Conservation (phyloP, 2,797 vertebrate species). For the Centroberyx gerrardi region DNA sequence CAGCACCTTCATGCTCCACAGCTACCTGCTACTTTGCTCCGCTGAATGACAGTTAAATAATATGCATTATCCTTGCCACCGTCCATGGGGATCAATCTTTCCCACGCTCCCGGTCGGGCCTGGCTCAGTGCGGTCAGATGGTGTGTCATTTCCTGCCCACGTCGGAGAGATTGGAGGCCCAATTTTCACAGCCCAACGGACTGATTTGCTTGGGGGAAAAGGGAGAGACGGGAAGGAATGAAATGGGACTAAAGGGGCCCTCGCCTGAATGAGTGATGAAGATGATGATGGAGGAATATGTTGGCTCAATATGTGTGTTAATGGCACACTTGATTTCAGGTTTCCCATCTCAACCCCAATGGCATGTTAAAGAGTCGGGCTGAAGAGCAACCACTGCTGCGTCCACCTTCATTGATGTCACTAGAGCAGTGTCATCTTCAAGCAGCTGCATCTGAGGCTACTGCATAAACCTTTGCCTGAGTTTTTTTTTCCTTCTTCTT, state of each 20-base stretch:
- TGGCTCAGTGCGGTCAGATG: conserved; percentile 58
- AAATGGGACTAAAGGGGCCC: conserved; percentile 54
- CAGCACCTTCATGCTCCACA: conserved; percentile 69
- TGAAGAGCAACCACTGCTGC: conserved; percentile 40
- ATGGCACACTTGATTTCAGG: conserved; percentile 74
- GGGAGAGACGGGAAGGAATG: conserved; percentile 62
- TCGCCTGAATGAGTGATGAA: conserved; percentile 58
- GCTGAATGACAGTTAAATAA: conserved; percentile 82
- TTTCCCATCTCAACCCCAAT: conserved; percentile 65
- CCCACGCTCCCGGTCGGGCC: conserved; percentile 67
- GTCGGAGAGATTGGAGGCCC: conserved; percentile 81
- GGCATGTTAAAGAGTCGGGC: conserved; percentile 58
- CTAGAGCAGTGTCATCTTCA: conserved; percentile 5
- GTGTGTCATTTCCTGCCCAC: conserved; percentile 81
- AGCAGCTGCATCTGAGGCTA: conserved; percentile 20
- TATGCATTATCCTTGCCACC: conserved; percentile 83
- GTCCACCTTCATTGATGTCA: conserved; percentile 46
- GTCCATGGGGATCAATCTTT: conserved; percentile 83
- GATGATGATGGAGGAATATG: conserved; percentile 69
- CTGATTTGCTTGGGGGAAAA: conserved; percentile 76
- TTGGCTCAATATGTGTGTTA: conserved; percentile 81
- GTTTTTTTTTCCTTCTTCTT: not conserved
- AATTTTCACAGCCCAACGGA: conserved; percentile 82
- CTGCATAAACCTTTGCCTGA: not conserved
- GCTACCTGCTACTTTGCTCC: conserved; percentile 78